phyloP scores from a whole-genome alignment of 2,797 vertebrate species.

The Balearica regulorum region DNA sequence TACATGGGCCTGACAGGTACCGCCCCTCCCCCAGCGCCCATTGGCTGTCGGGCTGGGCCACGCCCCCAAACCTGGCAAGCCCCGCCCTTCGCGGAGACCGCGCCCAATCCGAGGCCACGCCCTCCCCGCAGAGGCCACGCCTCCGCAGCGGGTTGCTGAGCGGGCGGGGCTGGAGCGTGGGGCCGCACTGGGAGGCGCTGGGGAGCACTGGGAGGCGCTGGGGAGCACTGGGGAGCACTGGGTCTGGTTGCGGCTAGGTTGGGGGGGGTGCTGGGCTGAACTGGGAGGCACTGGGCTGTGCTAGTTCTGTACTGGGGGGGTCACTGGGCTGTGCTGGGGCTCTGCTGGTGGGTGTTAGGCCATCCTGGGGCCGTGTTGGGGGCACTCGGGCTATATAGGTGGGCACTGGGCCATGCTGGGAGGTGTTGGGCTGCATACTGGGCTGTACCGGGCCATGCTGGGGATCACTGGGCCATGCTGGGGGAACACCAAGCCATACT shows the following conservation, averaged over 20 bases:
- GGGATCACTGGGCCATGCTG: neutral
- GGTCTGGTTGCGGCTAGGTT: rapidly evolving
- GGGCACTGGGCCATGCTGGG: neutral
- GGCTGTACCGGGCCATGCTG: neutral
- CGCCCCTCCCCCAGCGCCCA: neutral
- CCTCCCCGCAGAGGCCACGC: rapidly evolving
- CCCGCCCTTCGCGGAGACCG: neutral
- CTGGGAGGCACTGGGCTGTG: neutral
- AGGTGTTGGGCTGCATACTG: neutral
- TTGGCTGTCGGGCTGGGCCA: neutral
- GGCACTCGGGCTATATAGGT: rapidly evolving
- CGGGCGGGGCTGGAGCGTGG: neutral
- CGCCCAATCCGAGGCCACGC: rapidly evolving
- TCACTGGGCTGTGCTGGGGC: neutral
- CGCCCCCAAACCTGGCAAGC: constrained; percentile 16
- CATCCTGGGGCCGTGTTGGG: rapidly evolving
- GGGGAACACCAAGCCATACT: too few species aligned
- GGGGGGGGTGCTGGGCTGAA: neutral
- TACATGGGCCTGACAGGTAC: constrained; percentile 95
- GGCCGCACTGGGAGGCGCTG: neutral
- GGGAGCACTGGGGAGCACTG: neutral
- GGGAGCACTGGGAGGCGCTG: rapidly evolving
- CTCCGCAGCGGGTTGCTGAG: neutral
- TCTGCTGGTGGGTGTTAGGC: neutral
- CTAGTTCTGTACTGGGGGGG: neutral